These are phyloP conservation scores for Bombus waltoni DNA, from an alignment of 1,140 invertebrate species.

Conservation along the genomic window DNA sequence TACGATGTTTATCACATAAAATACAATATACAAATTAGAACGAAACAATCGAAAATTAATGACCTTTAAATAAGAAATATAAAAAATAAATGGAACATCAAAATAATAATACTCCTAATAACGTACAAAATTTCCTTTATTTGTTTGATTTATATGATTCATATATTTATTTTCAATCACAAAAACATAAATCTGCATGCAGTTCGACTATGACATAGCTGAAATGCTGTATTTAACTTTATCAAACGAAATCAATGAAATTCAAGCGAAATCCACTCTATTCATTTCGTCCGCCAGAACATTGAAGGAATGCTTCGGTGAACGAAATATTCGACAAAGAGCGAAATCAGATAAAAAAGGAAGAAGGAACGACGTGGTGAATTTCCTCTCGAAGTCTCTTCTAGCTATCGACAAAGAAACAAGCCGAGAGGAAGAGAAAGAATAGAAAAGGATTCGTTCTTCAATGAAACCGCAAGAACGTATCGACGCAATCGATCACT, in stretches of 20 bases:
- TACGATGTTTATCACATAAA: no score
- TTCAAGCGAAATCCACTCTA: not conserved
- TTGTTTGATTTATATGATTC: no score
- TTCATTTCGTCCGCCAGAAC: not conserved
- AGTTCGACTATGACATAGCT: not conserved
- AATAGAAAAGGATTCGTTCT: slow-evolving; percentile 11
- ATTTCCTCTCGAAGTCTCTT: not conserved
- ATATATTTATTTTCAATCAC: not conserved
- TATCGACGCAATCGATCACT: slow-evolving; percentile 15
- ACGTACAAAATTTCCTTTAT: no score
- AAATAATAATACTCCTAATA: no score
- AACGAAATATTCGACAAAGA: not conserved
- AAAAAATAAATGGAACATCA: no score
- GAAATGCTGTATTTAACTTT: not conserved
- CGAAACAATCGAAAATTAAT: no score
- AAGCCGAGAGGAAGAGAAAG: not conserved
- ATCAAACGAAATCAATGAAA: not conserved
- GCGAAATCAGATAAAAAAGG: not conserved
- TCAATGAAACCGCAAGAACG: slow-evolving; percentile 16
- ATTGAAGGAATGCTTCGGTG: not conserved
- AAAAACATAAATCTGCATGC: not conserved
- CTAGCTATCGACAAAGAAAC: slow-evolving; percentile 3
- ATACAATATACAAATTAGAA: no score
- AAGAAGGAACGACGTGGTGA: not conserved
- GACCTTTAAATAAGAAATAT: no score